These are phyloP conservation scores for Orthosia gracilis DNA, from an alignment of 2,888 invertebrate species.

Conservation along the genomic window DNA sequence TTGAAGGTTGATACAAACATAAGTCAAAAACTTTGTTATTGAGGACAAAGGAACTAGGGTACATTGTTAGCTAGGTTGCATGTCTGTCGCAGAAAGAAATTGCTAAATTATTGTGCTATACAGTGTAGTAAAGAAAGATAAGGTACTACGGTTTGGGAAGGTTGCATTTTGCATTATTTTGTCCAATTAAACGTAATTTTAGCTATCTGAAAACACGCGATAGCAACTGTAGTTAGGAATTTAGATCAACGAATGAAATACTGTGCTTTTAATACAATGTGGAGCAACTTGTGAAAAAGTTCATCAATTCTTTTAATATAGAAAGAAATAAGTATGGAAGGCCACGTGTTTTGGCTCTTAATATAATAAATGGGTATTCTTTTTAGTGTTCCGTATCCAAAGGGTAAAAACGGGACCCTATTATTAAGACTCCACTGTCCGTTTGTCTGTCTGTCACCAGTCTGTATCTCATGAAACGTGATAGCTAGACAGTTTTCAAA, in stretches of 20 bases:
- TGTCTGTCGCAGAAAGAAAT: constrained; percentile 44
- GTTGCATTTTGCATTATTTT: constrained; percentile 32
- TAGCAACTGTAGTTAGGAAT: not conserved
- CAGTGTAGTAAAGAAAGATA: constrained; percentile 31
- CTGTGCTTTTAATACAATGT: not conserved
- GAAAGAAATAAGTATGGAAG: no score
- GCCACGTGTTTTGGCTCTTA: no score
- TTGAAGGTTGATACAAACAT: constrained; percentile 47
- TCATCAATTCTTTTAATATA: no score
- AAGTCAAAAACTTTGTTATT: constrained; percentile 43
- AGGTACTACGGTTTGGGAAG: constrained; percentile 16
- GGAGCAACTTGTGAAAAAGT: not conserved
- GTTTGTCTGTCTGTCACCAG: no score
- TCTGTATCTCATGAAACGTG: no score
- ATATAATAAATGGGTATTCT: no score
- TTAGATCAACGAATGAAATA: constrained; percentile 19
- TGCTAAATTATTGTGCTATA: constrained; percentile 47
- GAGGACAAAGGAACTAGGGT: constrained; percentile 45
- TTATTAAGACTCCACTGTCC: no score
- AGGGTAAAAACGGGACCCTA: no score
- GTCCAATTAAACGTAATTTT: constrained; percentile 45
- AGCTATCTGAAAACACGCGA: constrained; percentile 45
- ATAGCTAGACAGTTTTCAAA: no score
- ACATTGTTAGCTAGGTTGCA: constrained; percentile 48
- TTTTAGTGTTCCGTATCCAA: no score